Evolutionary conservation across 2,113 vertebrate genomes (phyloP).

Genomic region (Microtus montanus): DNA sequence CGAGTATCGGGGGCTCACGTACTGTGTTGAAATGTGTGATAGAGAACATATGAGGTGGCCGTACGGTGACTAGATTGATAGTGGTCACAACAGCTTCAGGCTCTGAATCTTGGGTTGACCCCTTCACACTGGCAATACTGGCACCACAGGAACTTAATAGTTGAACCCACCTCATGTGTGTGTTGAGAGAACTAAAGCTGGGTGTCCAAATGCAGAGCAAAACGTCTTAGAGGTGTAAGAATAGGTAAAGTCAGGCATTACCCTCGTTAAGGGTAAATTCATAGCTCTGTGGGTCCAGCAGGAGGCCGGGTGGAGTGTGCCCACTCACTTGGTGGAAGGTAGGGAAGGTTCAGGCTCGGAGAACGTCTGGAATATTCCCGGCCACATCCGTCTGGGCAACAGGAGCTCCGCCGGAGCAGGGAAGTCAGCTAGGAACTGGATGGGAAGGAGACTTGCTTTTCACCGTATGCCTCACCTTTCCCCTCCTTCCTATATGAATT

Average conservation of each 20-base stretch:
- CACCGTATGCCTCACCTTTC: background rate
- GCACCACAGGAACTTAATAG: background rate
- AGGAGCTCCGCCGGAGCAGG: background rate
- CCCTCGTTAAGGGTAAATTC: background rate
- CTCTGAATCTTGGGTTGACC: background rate
- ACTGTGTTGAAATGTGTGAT: background rate
- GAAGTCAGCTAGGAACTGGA: background rate
- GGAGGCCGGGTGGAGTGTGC: fast-evolving
- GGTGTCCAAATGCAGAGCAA: no score
- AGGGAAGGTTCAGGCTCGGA: background rate
- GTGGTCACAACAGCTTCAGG: background rate
- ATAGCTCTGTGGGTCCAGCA: background rate
- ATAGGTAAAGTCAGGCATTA: background rate
- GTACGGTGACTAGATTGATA: no score
- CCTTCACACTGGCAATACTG: background rate
- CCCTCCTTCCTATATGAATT: background rate
- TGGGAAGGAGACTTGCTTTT: background rate
- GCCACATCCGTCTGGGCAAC: background rate
- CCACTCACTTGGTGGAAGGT: background rate
- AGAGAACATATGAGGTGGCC: background rate
- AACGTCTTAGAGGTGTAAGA: background rate
- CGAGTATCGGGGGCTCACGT: background rate
- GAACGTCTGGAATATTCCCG: background rate
- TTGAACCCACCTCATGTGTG: background rate
- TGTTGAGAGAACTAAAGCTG: background rate